Evolutionary conservation across 2,797 vertebrate species (phyloP).

Genomic region (Odontamblyopus lacepedii): DNA sequence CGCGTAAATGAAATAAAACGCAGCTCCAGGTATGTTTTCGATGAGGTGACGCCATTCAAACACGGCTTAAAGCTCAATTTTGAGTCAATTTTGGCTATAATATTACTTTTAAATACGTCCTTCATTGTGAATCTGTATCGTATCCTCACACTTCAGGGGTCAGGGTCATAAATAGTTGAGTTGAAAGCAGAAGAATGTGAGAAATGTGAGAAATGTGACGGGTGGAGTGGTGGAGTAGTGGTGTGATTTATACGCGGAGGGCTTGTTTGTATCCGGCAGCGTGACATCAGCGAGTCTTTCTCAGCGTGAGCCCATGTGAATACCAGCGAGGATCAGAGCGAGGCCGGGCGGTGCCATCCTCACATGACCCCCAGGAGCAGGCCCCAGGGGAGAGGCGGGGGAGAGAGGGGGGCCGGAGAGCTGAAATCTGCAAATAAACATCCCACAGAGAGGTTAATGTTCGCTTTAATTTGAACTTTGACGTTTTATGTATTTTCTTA

Average conservation of each 20-base stretch:
- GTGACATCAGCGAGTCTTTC: slow-evolving; percentile 76
- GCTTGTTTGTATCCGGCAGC: slow-evolving; percentile 48
- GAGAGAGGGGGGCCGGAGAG: neutral
- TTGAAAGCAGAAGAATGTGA: slow-evolving; percentile 44
- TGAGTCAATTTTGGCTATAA: too few relatives aligned
- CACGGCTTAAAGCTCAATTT: too few relatives aligned
- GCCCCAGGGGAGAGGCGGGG: slow-evolving; percentile 25
- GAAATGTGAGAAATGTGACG: slow-evolving; percentile 16
- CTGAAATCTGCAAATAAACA: slow-evolving; percentile 3
- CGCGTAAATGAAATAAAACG: too few relatives aligned
- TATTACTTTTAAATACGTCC: neutral
- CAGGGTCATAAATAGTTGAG: slow-evolving; percentile 29
- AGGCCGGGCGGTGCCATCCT: slow-evolving; percentile 58
- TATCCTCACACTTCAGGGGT: neutral
- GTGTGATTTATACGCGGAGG: slow-evolving; percentile 29
- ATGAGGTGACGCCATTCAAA: too few relatives aligned
- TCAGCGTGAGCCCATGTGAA: slow-evolving; percentile 81
- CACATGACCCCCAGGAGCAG: slow-evolving; percentile 41
- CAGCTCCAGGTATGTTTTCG: too few relatives aligned
- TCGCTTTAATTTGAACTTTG: neutral
- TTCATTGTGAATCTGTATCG: slow-evolving; percentile 16
- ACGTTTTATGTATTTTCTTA: neutral
- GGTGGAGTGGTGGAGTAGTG: slow-evolving; percentile 32
- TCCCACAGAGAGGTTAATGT: neutral
- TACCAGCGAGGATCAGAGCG: slow-evolving; percentile 80